Evolutionary conservation across 2,797 vertebrate genomes (phyloP).

Genomic region (Clarias fuscus): DNA sequence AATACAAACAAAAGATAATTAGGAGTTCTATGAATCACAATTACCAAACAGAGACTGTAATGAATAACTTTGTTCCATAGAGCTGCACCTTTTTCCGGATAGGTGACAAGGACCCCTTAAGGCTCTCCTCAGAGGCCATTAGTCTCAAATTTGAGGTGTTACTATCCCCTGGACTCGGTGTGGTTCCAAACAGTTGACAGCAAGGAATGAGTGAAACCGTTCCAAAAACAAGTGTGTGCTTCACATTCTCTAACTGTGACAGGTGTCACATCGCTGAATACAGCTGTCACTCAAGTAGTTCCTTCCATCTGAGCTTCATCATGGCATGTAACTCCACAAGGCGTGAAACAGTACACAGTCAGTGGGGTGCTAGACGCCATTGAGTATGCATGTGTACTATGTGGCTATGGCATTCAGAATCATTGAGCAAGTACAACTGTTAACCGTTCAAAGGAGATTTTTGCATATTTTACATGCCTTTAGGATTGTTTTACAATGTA

Average conservation of each 20-base stretch:
- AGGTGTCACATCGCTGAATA: conserved; percentile 24
- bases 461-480: no score
- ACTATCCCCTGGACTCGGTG: neutral
- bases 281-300: conserved; percentile 21
- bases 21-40: conserved; percentile 27
- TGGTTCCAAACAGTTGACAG: neutral
- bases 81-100: conserved; percentile 40
- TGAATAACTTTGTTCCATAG: conserved; percentile 40
- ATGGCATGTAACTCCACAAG: neutral
- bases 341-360: neutral
- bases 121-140: conserved; percentile 25
- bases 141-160: conserved; percentile 12
- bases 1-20: conserved; percentile 35
- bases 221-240: conserved; percentile 27
- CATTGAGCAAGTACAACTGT: no score
- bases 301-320: neutral
- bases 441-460: no score
- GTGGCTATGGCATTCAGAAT: no score
- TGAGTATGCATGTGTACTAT: no score
- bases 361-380: no score
- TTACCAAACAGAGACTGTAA: conserved; percentile 34
- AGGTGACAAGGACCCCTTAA: conserved; percentile 27
- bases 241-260: conserved; percentile 34
- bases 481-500: no score
- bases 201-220: neutral